Evolutionary conservation across 2,888 invertebrate species (phyloP), one percentile per base, ranked within the genome.

Genomic region (Cheiracanthium punctorium): DNA sequence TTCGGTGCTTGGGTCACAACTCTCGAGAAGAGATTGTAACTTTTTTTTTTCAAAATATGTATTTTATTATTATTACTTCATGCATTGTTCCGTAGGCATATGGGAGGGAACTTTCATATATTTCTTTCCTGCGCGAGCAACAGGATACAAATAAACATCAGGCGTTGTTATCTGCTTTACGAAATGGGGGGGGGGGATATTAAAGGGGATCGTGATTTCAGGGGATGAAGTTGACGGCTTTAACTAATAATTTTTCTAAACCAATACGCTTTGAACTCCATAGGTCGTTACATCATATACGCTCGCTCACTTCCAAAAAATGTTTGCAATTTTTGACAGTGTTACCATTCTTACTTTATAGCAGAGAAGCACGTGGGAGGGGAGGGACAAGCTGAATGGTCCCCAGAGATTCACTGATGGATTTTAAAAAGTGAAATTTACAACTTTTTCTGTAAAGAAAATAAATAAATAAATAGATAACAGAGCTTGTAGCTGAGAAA

Each of bases 121-220:
- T 48, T 14, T 17, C 14, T 17, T 48, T 48, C 14, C 17, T 10
- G 43, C 43, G 24, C 1, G 58, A 20, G 58, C 58, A 58, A 58
- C 58, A 58, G 58, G 58, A 58, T 58, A 58, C 58, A 58, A 58
- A 58, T n/a, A 58, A 58, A 24, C 58, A 58, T 58, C 58, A 58
- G 20, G 2, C 24, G 58, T 1, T 4, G n/a, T 58, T 24, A 58
- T 58, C 58, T 37, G 37, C 20, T 17, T n/a, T n/a, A n/a, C 37
- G 37, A 12, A 5, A 12, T 5, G 12, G 48, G 17, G 20, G 24
- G 24, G 24, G 58, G 20, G 20, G 12, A 58, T 58, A 58, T 58
- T 58, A 48, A 48, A 20, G 24, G n/a, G n/a, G 4, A 58, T 58
- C 58, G 58, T 58, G 58, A 58, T 58, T 58, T 24, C 58, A 58